These are phyloP conservation scores for Corvus moneduloides DNA, from an alignment of 2,113 vertebrate genomes.

Conservation along the genomic window DNA sequence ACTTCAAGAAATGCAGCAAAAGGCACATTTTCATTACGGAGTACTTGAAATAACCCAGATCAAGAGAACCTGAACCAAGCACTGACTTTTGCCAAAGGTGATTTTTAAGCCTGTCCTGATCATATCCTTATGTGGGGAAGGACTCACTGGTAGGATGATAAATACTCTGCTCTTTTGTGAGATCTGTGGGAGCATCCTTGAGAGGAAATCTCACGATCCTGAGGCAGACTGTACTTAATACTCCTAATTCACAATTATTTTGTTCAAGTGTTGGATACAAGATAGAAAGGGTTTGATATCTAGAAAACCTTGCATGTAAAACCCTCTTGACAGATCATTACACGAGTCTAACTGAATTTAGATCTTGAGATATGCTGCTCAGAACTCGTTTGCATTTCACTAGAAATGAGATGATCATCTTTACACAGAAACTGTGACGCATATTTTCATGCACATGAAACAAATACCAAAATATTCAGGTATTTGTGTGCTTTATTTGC, in stretches of 20 bases:
- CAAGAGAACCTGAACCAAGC: not conserved
- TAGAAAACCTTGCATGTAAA: not conserved
- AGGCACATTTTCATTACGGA: not conserved
- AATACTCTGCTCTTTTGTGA: not conserved
- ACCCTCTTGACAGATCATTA: conserved; percentile 11
- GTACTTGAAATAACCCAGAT: not conserved
- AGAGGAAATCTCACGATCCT: conserved; percentile 11
- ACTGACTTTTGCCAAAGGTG: not conserved
- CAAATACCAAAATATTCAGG: conserved; percentile 55
- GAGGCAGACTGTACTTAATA: not conserved
- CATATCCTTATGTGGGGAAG: not conserved
- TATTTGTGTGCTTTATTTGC: conserved; percentile 50
- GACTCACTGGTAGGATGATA: not conserved
- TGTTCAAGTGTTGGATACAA: conserved; percentile 9
- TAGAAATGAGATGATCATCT: conserved; percentile 49
- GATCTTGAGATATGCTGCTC: conserved; percentile 45
- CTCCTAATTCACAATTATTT: conserved; percentile 17
- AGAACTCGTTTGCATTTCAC: conserved; percentile 47
- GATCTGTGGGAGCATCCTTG: conserved; percentile 27
- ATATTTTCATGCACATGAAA: conserved; percentile 44
- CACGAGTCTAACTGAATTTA: conserved; percentile 24
- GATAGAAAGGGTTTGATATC: conserved; percentile 23
- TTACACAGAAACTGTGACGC: conserved; percentile 50
- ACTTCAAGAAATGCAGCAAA: not conserved
- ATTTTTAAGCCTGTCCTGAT: not conserved